Evolutionary conservation across 2,888 invertebrate species (phyloP).

Genomic region (Protodeltote pygarga): DNA sequence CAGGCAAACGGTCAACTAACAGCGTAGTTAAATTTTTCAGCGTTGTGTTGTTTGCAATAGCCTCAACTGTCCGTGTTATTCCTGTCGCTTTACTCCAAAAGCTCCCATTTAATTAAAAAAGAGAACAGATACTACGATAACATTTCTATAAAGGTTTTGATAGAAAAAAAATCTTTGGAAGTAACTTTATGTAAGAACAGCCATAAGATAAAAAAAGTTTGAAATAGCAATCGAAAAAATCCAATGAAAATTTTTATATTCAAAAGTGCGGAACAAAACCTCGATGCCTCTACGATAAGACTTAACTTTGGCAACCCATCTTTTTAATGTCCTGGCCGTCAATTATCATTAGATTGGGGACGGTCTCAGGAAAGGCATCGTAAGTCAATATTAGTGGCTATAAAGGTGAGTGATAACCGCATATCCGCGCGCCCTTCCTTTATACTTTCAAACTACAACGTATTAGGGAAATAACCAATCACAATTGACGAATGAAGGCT

Average conservation of each 20-base stretch:
- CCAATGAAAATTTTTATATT: constrained; percentile 48
- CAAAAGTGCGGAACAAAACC: constrained; percentile 51
- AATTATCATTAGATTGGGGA: constrained; percentile 80
- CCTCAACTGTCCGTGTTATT: constrained; percentile 52
- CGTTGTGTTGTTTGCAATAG: constrained; percentile 55
- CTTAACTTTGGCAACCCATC: constrained; percentile 77
- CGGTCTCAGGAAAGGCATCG: constrained; percentile 63
- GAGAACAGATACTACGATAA: constrained; percentile 32
- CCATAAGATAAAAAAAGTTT: constrained; percentile 49
- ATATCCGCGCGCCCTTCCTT: constrained; percentile 62
- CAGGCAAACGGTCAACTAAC: constrained; percentile 42
- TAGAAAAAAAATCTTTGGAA: constrained; percentile 31
- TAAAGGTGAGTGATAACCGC: constrained; percentile 82
- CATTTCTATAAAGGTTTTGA: constrained; percentile 33
- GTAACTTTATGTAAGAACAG: constrained; percentile 29
- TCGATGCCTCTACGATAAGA: constrained; percentile 61
- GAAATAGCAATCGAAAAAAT: constrained; percentile 59
- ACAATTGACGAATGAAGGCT: constrained; percentile 38
- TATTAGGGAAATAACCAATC: constrained; percentile 66
- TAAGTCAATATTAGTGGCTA: constrained; percentile 83
- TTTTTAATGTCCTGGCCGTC: constrained; percentile 77
- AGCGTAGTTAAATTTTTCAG: constrained; percentile 42
- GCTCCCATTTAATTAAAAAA: constrained; percentile 43
- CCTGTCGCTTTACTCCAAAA: constrained; percentile 38
- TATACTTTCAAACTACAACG: constrained; percentile 63